A percentile compares a stretch with the other conserved stretches of the same genome.
These are phyloP conservation scores for Melanostoma mellinum DNA, from an alignment of 2,888 invertebrate genomes.

Conservation along the genomic window DNA sequence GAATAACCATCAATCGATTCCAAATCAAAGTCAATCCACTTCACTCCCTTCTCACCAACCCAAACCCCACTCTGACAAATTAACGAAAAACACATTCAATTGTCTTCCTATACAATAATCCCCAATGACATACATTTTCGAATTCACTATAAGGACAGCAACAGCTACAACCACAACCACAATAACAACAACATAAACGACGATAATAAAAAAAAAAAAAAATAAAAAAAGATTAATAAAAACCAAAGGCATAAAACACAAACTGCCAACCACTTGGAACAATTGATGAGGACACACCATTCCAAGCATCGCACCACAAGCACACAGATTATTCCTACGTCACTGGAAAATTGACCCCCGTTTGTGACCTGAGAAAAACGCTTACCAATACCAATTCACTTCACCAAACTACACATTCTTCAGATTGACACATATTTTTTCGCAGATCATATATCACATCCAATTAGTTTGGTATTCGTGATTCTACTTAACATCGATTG, in stretches of 20 bases:
- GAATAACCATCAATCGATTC: conserved; percentile 55
- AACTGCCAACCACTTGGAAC: conserved; percentile 45
- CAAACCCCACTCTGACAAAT: conserved; percentile 51
- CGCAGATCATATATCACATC: conserved; percentile 79
- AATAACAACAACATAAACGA: conserved; percentile 13
- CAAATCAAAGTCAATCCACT: conserved; percentile 63
- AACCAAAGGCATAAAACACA: conserved; percentile 48
- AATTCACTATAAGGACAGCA: neutral
- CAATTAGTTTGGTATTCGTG: conserved; percentile 83
- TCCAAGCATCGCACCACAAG: conserved; percentile 16
- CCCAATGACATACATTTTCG: conserved; percentile 71
- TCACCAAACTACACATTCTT: conserved; percentile 57
- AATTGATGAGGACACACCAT: conserved; percentile 65
- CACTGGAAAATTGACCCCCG: conserved; percentile 70
- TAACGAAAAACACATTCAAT: conserved; percentile 56
- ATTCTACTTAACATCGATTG: conserved; percentile 83
- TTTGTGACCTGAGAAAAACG: conserved; percentile 58
- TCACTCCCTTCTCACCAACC: conserved; percentile 20
- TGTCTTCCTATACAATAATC: conserved; percentile 67
- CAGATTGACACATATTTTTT: conserved; percentile 73
- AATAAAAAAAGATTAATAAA: conserved; percentile 67
- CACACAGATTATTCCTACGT: conserved; percentile 72
- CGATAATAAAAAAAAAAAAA: conserved; percentile 17
- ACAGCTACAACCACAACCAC: neutral
- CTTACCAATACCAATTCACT: conserved; percentile 16